Percentiles rank a stretch among this genome's conserved stretches.
phyloP scores from a whole-genome alignment of 2,113 vertebrate genomes.

The Ovis canadensis region DNA sequence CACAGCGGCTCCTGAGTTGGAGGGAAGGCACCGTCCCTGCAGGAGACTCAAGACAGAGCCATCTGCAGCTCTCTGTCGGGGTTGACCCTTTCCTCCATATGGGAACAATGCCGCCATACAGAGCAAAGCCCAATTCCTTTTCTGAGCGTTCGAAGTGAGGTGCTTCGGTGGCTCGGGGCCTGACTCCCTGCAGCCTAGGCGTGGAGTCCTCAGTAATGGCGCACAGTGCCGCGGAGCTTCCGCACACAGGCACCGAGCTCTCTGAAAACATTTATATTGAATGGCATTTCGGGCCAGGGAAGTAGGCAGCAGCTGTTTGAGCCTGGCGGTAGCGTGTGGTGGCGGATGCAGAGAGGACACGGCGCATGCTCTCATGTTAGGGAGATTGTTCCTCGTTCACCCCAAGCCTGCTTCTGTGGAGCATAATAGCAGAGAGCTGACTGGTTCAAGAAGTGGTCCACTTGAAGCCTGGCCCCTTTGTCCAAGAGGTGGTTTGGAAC shows the following conservation, averaged over 20 bases:
- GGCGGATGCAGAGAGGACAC: neutral
- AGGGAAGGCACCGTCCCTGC: neutral
- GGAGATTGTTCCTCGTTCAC: neutral
- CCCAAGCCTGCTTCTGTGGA: neutral
- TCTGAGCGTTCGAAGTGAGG: neutral
- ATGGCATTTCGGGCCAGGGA: neutral
- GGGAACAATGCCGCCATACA: neutral
- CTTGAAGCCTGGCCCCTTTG: neutral
- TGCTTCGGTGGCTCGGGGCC: neutral
- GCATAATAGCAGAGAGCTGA: neutral
- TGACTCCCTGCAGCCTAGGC: neutral
- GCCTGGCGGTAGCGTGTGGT: neutral
- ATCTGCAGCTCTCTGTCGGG: neutral
- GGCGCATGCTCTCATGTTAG: neutral
- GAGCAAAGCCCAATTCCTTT: neutral
- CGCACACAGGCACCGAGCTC: neutral
- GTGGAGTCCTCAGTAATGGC: neutral
- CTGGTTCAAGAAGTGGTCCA: neutral
- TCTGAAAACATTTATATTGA: conserved; percentile 6
- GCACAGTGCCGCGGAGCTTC: neutral
- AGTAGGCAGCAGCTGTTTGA: conserved; percentile 3
- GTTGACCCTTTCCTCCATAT: neutral
- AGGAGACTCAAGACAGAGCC: neutral
- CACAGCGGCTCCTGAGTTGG: neutral
- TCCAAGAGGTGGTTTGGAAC: neutral